phyloP scores from a whole-genome alignment of 1,140 invertebrate species.

The Neodiprion fabricii region DNA sequence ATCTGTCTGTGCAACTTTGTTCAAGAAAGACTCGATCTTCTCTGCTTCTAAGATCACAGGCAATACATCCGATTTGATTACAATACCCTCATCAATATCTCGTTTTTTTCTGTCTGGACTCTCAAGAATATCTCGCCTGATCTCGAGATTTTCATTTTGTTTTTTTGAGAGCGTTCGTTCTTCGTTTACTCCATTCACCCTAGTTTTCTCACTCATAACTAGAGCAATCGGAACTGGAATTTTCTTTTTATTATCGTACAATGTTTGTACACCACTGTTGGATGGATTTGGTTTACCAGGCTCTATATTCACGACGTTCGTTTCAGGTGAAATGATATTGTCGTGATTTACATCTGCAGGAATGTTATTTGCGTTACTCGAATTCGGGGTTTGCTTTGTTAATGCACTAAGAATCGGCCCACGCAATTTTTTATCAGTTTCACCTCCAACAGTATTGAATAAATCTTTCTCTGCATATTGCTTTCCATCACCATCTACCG shows the following conservation, averaged over 20 bases:
- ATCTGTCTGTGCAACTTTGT: too few species aligned
- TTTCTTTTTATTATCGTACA: conserved; percentile 7
- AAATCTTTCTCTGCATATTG: conserved; percentile 8
- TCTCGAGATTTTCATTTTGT: conserved; percentile 26
- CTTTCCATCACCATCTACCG: conserved; percentile 6
- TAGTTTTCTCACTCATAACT: conserved; percentile 45
- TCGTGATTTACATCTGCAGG: background rate
- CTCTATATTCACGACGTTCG: conserved; percentile 18
- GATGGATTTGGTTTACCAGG: conserved; percentile 17
- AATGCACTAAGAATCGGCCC: conserved; percentile 51
- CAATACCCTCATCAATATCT: conserved; percentile 21
- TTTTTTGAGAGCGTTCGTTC: conserved; percentile 18
- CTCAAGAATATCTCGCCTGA: conserved; percentile 45
- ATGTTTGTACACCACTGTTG: conserved; percentile 18
- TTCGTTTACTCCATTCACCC: conserved; percentile 16
- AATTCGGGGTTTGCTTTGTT: background rate
- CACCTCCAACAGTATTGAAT: conserved; percentile 13
- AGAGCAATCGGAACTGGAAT: conserved; percentile 46
- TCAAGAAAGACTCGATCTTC: conserved; percentile 9
- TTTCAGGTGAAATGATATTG: background rate
- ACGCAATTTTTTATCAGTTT: conserved; percentile 30
- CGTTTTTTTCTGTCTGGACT: conserved; percentile 47
- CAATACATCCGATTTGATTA: too few species aligned
- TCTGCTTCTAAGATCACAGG: background rate
- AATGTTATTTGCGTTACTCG: background rate